phyloP scores from a whole-genome alignment of 2,113 vertebrate genomes.

The Amia ocellicauda region DNA sequence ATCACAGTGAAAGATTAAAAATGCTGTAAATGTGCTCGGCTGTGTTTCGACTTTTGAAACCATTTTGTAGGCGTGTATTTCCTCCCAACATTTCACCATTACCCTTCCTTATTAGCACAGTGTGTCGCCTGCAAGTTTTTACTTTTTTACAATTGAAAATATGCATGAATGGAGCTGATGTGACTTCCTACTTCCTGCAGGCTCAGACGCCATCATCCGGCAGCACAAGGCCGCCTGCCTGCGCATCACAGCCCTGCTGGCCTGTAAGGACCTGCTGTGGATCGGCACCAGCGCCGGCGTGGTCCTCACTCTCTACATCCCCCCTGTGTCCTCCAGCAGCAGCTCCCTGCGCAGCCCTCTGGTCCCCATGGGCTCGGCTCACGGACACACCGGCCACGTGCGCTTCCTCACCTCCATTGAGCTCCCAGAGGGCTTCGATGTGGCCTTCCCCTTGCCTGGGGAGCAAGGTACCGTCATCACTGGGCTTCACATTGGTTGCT shows the following conservation, averaged over 20 bases:
- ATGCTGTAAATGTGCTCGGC: no score
- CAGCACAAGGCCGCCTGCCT: slow-evolving; percentile 97
- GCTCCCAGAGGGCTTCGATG: slow-evolving; percentile 81
- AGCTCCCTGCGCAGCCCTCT: slow-evolving; percentile 63
- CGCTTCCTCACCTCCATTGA: slow-evolving; percentile 92
- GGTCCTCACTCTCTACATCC: slow-evolving; percentile 80
- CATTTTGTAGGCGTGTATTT: no score
- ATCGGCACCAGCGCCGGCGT: slow-evolving; percentile 95
- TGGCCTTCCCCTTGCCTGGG: slow-evolving; percentile 67
- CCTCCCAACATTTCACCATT: no score
- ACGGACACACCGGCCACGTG: slow-evolving; percentile 95
- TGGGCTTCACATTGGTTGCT: not conserved
- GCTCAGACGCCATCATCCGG: slow-evolving; percentile 93
- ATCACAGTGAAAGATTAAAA: no score
- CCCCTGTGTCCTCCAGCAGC: slow-evolving; percentile 63
- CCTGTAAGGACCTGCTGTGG: slow-evolving; percentile 92
- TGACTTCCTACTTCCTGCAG: no score
- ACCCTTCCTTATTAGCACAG: no score
- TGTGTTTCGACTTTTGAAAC: no score
- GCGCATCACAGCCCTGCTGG: slow-evolving; percentile 89
- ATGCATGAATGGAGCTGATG: no score
- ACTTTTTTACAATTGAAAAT: no score
- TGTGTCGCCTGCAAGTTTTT: no score
- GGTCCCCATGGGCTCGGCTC: slow-evolving; percentile 80
- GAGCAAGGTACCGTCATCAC: slow-evolving; percentile 53